These are phyloP conservation scores for Oceanites oceanicus DNA, from an alignment of 2,113 vertebrate genomes.

Conservation along the genomic window DNA sequence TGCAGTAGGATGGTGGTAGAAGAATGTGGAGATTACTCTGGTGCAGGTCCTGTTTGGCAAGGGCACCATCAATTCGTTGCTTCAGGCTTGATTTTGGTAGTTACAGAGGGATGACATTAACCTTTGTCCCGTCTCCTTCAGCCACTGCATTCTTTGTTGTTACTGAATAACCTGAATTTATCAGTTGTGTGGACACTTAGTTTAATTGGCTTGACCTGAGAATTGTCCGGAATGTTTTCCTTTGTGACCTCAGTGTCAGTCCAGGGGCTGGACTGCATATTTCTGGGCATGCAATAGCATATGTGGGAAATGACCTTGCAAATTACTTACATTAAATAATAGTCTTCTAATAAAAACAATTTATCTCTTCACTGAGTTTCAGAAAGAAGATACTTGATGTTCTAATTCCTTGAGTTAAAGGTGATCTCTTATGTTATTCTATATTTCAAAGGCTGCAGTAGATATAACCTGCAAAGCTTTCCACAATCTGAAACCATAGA, in stretches of 20 bases:
- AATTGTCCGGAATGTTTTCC: neutral
- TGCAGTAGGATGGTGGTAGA: neutral
- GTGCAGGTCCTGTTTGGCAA: neutral
- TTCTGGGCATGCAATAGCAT: neutral
- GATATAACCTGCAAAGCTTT: neutral
- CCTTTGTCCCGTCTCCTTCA: accelerated
- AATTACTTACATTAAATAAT: neutral
- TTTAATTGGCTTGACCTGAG: neutral
- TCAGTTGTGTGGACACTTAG: neutral
- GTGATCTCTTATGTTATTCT: neutral
- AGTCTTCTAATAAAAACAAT: neutral
- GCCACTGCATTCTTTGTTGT: neutral
- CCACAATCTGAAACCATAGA: neutral
- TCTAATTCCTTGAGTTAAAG: neutral
- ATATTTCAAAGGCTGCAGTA: neutral
- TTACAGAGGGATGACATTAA: neutral
- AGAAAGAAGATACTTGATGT: neutral
- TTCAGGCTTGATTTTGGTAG: neutral
- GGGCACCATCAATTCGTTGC: neutral
- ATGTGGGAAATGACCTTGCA: neutral
- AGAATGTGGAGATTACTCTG: neutral
- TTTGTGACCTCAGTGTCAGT: neutral
- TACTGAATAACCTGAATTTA: neutral
- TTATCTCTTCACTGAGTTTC: neutral
- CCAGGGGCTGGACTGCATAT: neutral